These are phyloP conservation scores for Heterocephalus glaber DNA, from an alignment of 2,113 vertebrate genomes.

Conservation along the genomic window DNA sequence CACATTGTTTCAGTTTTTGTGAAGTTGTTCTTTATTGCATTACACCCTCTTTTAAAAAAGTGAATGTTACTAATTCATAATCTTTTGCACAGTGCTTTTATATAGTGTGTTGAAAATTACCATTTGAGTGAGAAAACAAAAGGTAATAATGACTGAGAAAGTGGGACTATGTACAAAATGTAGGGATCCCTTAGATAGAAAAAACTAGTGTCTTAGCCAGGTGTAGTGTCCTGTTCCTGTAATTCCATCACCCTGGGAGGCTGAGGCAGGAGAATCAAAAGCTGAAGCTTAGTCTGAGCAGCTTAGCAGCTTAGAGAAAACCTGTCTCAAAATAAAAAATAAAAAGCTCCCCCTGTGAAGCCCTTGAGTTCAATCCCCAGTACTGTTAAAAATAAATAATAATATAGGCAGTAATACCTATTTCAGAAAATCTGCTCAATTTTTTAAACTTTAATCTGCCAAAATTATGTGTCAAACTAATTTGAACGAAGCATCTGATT, in stretches of 20 bases:
- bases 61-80: background rate
- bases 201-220: background rate
- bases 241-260: background rate
- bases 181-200: background rate
- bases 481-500: conserved; percentile 19
- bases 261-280: background rate
- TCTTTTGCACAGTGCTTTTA: background rate
- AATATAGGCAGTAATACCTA: background rate
- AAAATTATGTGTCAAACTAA: conserved; percentile 9
- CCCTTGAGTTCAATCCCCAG: background rate
- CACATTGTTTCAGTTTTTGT: background rate
- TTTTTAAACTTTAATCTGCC: conserved; percentile 16
- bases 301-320: background rate
- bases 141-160: background rate
- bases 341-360: background rate
- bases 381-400: background rate
- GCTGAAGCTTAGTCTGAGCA: background rate
- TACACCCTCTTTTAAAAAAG: background rate
- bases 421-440: background rate
- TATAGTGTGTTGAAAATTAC: background rate
- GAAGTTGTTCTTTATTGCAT: background rate
- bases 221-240: background rate
- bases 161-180: background rate
- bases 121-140: conserved; percentile 31
- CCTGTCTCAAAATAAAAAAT: background rate